Base-by-base conservation (phyloP, 2,888 invertebrate species). In the Drosophila paramelanica region DNA sequence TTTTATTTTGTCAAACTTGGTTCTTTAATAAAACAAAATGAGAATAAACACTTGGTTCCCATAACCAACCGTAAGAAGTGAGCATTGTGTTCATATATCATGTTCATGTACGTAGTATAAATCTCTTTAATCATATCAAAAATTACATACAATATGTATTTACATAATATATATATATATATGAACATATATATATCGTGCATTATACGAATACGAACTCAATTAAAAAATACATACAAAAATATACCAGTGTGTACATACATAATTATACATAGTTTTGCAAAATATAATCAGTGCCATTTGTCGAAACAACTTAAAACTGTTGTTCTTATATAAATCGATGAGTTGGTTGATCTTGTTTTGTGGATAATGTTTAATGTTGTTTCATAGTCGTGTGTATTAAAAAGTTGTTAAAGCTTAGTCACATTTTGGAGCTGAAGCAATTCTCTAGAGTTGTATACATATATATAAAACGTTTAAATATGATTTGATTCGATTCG, bases 281-380 rank as follows among this genome's bases (percentile, higher is more conserved):
- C 64, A 74, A 84, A 87, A 68, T 87, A 71, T 71, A 87, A 84
- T 81, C 85, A 85, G 81, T 81, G 81, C 82, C 46, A 53, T 79
- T 81, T 53, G 42, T 53, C 50, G 11, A 81, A 79, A 87, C 85
- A 81, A 84, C 88, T 87, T 43, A 81, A 87, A 88, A 81, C 65
- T 84, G 81, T 87, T 81, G 81, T 81, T 61, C 14, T 36, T 25
- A 25, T 41, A 13, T 33, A 46, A 53, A 41, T 67, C 20, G 67
- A 47, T 27, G 36, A 27, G 67, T 46, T 36, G 27, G 55, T n/a
- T 36, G 36, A 14, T 31, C 2, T 25, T 31, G 20, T 59, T 43
- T 49, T 36, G 20, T 42, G 17, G 5, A 20, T 17, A 20, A 43
- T 45, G 43, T 43, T 6, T 10, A 8, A 33, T 53, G 13, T 43